Conservation (phyloP, 2,797 vertebrate genomes). For the Semotilus atromaculatus region DNA sequence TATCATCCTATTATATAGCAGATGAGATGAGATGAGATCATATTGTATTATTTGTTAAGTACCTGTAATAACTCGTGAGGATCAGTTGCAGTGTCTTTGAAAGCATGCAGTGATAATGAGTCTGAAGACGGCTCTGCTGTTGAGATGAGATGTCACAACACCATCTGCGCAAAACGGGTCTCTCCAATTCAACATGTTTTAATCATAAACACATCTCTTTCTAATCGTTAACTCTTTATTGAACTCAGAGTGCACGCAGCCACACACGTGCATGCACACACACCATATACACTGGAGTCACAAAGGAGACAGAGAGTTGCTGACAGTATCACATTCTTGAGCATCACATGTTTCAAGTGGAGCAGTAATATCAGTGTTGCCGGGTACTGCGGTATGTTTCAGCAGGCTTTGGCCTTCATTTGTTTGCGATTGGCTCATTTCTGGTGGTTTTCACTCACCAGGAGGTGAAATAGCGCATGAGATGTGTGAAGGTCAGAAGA, state of each 20-base stretch:
- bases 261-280: conserved; percentile 54
- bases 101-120: conserved; percentile 31
- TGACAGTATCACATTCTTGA: conserved; percentile 52
- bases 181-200: background rate
- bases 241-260: conserved; percentile 44
- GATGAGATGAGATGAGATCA: background rate
- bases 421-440: conserved; percentile 38
- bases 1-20: background rate
- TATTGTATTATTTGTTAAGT: background rate
- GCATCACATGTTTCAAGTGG: conserved; percentile 22
- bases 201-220: background rate
- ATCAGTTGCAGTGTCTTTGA: background rate
- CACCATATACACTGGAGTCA: conserved; percentile 58
- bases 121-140: conserved; percentile 53
- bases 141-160: conserved; percentile 15
- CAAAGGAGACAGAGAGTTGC: conserved; percentile 55
- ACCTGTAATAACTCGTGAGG: background rate
- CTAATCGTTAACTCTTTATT: conserved; percentile 34
- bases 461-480: conserved; percentile 38
- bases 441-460: conserved; percentile 25
- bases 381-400: conserved; percentile 21
- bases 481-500: conserved; percentile 43
- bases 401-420: conserved; percentile 33
- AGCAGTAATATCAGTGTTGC: conserved; percentile 37
- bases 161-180: conserved; percentile 18